These are phyloP conservation scores for Clarias platycephalus DNA, from an alignment of 2,797 vertebrate species.

Conservation along the genomic window DNA sequence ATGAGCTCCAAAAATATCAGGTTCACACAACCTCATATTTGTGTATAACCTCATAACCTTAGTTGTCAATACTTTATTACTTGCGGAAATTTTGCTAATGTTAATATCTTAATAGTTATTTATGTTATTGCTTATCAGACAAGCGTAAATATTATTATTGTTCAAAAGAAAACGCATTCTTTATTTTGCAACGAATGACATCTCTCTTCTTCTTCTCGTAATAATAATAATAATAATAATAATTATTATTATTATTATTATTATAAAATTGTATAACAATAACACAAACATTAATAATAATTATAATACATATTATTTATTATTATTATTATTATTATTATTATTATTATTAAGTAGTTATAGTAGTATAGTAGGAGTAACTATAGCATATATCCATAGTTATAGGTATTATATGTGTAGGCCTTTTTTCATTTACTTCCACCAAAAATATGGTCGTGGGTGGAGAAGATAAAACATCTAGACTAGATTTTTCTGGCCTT, in stretches of 20 bases:
- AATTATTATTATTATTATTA: background rate
- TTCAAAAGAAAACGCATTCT: background rate
- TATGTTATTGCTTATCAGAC: background rate
- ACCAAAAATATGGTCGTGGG: background rate
- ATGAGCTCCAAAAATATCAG: slow-evolving; percentile 17
- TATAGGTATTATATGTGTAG: background rate
- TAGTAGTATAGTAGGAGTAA: background rate
- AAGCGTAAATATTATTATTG: background rate
- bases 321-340: background rate
- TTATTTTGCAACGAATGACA: background rate
- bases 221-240: background rate
- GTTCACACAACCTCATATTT: slow-evolving; percentile 16
- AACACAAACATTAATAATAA: background rate
- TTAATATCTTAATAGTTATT: slow-evolving; percentile 23
- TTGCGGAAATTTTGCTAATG: slow-evolving; percentile 71
- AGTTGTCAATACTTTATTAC: slow-evolving; percentile 76
- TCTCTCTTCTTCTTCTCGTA: too few relatives aligned
- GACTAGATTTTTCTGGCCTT: background rate
- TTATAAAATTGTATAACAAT: background rate
- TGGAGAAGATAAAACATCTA: background rate
- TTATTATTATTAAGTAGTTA: background rate
- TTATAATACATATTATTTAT: background rate
- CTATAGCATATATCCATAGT: background rate
- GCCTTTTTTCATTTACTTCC: background rate
- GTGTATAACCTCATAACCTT: too few relatives aligned